phyloP scores from a whole-genome alignment of 2,888 invertebrate genomes.

The Ennomos quercinarius region DNA sequence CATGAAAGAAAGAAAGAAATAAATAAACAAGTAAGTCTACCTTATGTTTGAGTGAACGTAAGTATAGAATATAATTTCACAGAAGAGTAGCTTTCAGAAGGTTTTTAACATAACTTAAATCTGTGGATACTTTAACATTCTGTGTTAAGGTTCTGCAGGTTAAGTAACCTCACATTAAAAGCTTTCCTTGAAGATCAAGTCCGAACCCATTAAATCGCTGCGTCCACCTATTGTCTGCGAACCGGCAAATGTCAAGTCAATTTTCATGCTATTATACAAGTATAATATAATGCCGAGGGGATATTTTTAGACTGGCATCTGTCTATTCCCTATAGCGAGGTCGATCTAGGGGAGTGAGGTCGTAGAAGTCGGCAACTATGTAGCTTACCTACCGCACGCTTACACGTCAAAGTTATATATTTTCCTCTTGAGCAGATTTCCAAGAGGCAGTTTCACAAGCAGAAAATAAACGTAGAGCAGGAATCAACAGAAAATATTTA shows the following conservation, averaged over 20 bases:
- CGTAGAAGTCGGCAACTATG: conserved; percentile 25
- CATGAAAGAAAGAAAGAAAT: no score
- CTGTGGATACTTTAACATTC: no score
- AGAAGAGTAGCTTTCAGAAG: no score
- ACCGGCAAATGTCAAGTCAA: conserved; percentile 51
- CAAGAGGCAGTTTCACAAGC: conserved; percentile 3
- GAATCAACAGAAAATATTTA: no score
- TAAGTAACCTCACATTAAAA: neutral
- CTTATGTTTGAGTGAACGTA: no score
- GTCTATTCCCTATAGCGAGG: conserved; percentile 29
- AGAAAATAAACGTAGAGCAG: neutral
- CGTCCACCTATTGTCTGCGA: conserved; percentile 15
- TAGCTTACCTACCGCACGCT: conserved; percentile 23
- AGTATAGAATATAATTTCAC: no score
- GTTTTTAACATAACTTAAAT: no score
- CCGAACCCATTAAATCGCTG: conserved; percentile 5
- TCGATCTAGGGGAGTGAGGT: conserved; percentile 24
- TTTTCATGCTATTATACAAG: conserved; percentile 38
- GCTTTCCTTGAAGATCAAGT: conserved; percentile 7
- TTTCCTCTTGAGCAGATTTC: conserved; percentile 14
- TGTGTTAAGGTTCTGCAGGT: neutral
- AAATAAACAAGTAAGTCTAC: no score
- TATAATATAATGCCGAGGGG: conserved; percentile 51
- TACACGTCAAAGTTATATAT: conserved; percentile 22
- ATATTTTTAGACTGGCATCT: conserved; percentile 49